Evolutionary conservation across 2,888 invertebrate genomes (phyloP), one percentile per base, ranked within the genome.

Genomic region (Sabatieria punctata): DNA sequence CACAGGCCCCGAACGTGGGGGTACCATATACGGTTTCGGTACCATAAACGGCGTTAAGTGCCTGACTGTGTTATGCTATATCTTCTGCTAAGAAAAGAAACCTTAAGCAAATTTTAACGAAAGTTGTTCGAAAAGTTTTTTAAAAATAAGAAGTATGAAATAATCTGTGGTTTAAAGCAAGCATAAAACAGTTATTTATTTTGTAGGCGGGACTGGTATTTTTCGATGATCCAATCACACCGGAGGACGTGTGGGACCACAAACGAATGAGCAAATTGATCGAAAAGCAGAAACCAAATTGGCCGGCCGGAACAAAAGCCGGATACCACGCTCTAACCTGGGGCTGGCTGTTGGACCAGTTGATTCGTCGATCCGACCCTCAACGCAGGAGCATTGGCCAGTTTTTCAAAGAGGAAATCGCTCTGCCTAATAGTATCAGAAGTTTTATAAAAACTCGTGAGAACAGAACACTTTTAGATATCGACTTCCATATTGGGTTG

Each of bases 311-410:
- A 57, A 55, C 60, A 2, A 50, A 57, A 15, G 54, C 59, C 45
- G 69, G 67, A 19, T 70, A 70, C 54, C 70, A 70, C 55, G 65
- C 60, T 3, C 49, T 68, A 6, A 67, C 68, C 19, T 63, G 60
- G 49, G 71, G 69, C n/a, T 60, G 68, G 56, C 64, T 66, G 37
- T 59, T 66, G 8, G 69, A 70, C 51, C 65, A 64, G 41, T 56
- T 70, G 39, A 58, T 69, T 13, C 45, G 63, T 25, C 54, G 62
- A 45, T 60, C 60, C 1, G 68, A 68, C 46, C 60, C 63, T 2
- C 51, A 58, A 27, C 57, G 62, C 6, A 52, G 68, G 36, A 55
- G 55, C n/a, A 49, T 66, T 8, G 58, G 57, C n/a, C 58, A 57
- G 49, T 62, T 65, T 45, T 64, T 66, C 52, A 26, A 45, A 11